These are phyloP conservation scores for Lithobates pipiens DNA, from an alignment of 2,797 vertebrate genomes.

Conservation along the genomic window DNA sequence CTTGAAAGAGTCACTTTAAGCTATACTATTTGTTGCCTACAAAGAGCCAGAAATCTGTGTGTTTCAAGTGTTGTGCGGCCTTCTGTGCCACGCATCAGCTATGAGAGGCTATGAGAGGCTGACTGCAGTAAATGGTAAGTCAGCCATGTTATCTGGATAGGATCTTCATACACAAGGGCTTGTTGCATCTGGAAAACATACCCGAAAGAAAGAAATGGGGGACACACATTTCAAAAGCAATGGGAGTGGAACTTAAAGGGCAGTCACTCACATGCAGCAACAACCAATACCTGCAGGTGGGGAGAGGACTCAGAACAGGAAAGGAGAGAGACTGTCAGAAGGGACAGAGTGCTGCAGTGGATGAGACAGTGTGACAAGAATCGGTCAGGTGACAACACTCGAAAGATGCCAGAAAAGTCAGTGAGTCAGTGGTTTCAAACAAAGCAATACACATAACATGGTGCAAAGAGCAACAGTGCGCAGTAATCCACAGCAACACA, in stretches of 20 bases:
- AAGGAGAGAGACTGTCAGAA: conserved; percentile 92
- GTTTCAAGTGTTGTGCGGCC: too few species aligned
- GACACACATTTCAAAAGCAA: not conserved
- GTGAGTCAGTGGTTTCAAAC: too few species aligned
- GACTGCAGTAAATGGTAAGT: too few species aligned
- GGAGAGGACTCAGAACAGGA: conserved; percentile 93
- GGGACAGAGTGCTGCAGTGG: conserved; percentile 30
- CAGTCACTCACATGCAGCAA: conserved; percentile 55
- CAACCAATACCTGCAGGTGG: conserved; percentile 77
- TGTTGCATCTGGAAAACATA: conserved; percentile 2
- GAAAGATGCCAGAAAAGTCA: not conserved
- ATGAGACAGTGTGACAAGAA: not conserved
- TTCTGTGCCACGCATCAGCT: too few species aligned
- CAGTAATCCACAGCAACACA: too few species aligned
- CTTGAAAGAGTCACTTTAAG: too few species aligned
- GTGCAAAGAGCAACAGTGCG: too few species aligned
- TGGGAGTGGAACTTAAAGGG: conserved; percentile 22
- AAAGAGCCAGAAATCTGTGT: too few species aligned
- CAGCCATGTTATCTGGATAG: too few species aligned
- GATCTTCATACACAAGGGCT: not conserved
- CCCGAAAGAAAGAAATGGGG: not conserved
- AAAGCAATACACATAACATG: too few species aligned
- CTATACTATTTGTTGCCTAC: too few species aligned
- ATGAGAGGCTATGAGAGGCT: too few species aligned
- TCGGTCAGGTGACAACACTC: not conserved